phyloP scores from a whole-genome alignment of 2,113 vertebrate species.

The Engraulis encrasicolus region DNA sequence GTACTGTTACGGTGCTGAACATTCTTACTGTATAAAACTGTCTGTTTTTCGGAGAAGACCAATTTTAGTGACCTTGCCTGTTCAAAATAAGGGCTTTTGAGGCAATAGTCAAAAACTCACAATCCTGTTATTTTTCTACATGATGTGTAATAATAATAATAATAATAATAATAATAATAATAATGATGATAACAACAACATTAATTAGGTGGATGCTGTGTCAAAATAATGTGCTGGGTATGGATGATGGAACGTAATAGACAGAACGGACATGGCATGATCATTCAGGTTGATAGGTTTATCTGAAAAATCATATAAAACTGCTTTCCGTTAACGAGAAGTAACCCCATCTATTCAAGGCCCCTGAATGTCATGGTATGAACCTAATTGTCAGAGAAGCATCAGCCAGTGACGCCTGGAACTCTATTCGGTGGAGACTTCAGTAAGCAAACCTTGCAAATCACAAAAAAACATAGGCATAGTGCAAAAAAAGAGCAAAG shows the following conservation, averaged over 20 bases:
- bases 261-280: neutral
- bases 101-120: constrained; percentile 79
- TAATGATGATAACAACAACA: too few relatives aligned
- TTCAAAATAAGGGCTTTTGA: constrained; percentile 70
- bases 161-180: too few relatives aligned
- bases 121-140: neutral
- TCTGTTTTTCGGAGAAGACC: neutral
- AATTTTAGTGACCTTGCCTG: neutral
- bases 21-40: constrained; percentile 13
- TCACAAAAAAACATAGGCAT: constrained; percentile 55
- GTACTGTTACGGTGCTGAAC: neutral
- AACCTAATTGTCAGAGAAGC: neutral
- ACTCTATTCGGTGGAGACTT: neutral
- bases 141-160: constrained; percentile 68
- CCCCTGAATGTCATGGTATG: constrained; percentile 49
- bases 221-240: neutral
- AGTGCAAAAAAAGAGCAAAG: constrained; percentile 71
- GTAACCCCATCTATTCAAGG: constrained; percentile 54
- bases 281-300: constrained; percentile 4
- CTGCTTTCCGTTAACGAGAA: neutral
- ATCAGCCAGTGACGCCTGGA: constrained; percentile 52
- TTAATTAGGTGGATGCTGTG: constrained; percentile 67
- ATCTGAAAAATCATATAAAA: constrained; percentile 10
- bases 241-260: neutral
- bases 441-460: constrained; percentile 57